Conservation (phyloP, 2,113 vertebrate species). For the Sturnira hondurensis region DNA sequence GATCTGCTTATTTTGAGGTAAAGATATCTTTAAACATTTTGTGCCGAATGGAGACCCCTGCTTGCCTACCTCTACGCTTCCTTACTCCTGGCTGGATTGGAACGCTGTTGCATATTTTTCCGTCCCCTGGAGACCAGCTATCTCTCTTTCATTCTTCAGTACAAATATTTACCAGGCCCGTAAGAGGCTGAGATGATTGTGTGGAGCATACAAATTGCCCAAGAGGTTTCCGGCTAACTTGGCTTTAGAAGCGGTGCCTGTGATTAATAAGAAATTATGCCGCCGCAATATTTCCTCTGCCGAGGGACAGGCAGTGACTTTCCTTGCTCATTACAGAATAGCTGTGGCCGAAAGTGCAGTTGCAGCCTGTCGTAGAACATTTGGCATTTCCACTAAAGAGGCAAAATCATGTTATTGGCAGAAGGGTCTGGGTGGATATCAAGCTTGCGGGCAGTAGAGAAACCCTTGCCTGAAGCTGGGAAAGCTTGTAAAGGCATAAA, state of each 20-base stretch:
- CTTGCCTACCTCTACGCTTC: background rate
- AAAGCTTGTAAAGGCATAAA: background rate
- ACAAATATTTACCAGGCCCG: slow-evolving; percentile 24
- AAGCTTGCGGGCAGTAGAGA: background rate
- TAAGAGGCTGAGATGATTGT: background rate
- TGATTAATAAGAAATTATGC: slow-evolving; percentile 30
- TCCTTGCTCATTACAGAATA: slow-evolving; percentile 3
- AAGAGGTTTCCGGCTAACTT: slow-evolving; percentile 10
- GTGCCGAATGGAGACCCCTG: background rate
- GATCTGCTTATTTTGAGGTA: slow-evolving; percentile 49
- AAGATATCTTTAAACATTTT: slow-evolving; percentile 32
- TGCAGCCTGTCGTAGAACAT: background rate
- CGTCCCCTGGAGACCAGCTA: background rate
- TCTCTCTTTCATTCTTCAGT: slow-evolving; percentile 35
- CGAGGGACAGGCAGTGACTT: background rate
- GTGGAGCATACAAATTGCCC: background rate
- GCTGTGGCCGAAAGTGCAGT: background rate
- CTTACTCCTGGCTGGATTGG: background rate
- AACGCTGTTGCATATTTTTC: background rate
- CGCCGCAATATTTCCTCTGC: slow-evolving; percentile 9
- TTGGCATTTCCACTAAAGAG: slow-evolving; percentile 36
- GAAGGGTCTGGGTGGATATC: background rate
- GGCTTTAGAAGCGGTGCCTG: background rate
- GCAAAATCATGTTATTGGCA: slow-evolving; percentile 39
- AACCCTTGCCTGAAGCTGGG: background rate